Percentiles rank a stretch among this genome's conserved stretches.
These are phyloP conservation scores for Drosophila oshimai DNA, from an alignment of 1,140 invertebrate species.

Conservation along the genomic window DNA sequence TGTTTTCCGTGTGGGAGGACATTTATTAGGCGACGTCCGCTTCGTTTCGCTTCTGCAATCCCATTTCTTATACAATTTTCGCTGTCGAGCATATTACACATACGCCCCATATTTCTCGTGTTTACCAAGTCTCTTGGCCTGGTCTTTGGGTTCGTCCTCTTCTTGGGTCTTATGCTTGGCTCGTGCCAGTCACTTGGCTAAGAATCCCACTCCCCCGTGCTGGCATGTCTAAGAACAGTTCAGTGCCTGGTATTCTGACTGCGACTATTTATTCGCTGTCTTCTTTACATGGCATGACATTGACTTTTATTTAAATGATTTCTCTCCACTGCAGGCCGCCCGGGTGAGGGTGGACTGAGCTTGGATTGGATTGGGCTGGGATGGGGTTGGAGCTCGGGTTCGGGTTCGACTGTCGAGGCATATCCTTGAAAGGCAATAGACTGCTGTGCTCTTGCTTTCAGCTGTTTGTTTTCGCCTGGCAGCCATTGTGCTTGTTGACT, in stretches of 20 bases:
- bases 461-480: constrained; percentile 62
- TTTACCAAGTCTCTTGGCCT: constrained; percentile 23
- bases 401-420: neutral
- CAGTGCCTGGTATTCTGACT: constrained; percentile 27
- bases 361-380: neutral
- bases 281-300: constrained; percentile 75
- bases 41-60: constrained; percentile 4
- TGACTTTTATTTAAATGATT: constrained; percentile 82
- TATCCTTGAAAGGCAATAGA: constrained; percentile 67
- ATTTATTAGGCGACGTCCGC: constrained; percentile 48
- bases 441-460: constrained; percentile 45
- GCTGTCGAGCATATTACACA: constrained; percentile 62
- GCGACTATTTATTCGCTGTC: constrained; percentile 74
- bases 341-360: too few species aligned
- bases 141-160: neutral
- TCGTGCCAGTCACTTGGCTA: constrained; percentile 19
- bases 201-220: neutral
- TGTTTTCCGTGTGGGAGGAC: constrained; percentile 29
- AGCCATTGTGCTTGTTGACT: constrained; percentile 58
- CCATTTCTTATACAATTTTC: constrained; percentile 44
- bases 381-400: neutral
- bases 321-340: constrained; percentile 50
- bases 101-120: constrained; percentile 49
- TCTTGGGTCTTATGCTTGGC: constrained; percentile 15
- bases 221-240: constrained; percentile 27